Evolutionary conservation across 2,888 invertebrate genomes (phyloP).

Genomic region (Ophion ellenae): DNA sequence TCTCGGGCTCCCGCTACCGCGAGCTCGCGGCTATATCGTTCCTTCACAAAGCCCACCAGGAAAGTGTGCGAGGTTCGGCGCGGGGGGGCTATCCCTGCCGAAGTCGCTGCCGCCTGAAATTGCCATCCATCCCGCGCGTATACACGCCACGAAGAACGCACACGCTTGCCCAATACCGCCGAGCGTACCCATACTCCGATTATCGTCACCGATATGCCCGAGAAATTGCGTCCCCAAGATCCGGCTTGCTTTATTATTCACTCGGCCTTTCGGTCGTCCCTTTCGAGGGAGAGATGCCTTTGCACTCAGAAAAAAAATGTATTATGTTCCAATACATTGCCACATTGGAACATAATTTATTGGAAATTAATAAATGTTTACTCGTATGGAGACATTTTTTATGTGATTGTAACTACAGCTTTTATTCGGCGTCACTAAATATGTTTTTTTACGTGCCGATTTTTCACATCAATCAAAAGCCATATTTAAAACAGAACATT

Average conservation of each 20-base stretch:
- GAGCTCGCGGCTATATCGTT: conserved; percentile 67
- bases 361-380: no score
- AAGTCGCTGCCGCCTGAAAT: conserved; percentile 25
- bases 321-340: no score
- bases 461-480: no score
- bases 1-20: conserved; percentile 68
- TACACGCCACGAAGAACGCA: background rate
- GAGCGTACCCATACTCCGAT: conserved; percentile 53
- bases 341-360: no score
- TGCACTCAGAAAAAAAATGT: no score
- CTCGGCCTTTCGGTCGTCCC: background rate
- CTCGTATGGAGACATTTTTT: no score
- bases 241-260: background rate
- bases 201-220: conserved; percentile 71
- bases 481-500: no score
- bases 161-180: background rate
- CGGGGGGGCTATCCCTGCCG: conserved; percentile 41
- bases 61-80: conserved; percentile 62
- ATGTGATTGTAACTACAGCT: no score
- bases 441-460: no score
- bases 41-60: conserved; percentile 52
- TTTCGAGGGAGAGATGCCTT: background rate
- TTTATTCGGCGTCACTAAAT: no score
- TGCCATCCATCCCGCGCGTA: conserved; percentile 15
- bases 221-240: conserved; percentile 7